Percentiles rank a stretch among this genome's conserved stretches.
phyloP scores from a whole-genome alignment of 2,888 invertebrate species.

The Plusia festucae region DNA sequence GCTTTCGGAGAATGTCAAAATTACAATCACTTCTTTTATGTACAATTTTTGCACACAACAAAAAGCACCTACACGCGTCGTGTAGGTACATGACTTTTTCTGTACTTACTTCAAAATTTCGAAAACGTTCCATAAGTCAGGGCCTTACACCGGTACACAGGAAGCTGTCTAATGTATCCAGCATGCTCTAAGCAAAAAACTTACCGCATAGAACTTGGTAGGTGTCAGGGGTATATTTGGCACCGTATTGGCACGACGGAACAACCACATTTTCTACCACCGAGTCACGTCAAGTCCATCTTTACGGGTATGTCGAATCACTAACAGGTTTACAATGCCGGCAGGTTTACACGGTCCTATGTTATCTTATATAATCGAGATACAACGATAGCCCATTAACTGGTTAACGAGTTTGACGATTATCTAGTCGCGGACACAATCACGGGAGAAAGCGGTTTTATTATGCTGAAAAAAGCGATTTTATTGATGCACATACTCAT shows the following conservation, averaged over 20 bases:
- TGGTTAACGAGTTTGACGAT: slow-evolving; percentile 63
- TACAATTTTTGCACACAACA: no score
- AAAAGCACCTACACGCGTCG: no score
- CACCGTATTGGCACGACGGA: slow-evolving; percentile 74
- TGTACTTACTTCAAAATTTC: no score
- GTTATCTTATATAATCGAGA: slow-evolving; percentile 67
- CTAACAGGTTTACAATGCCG: slow-evolving; percentile 40
- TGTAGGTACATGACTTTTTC: no score
- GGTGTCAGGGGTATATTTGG: slow-evolving; percentile 67
- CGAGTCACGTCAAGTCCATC: slow-evolving; percentile 17
- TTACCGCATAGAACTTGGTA: slow-evolving; percentile 66
- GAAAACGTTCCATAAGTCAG: no score
- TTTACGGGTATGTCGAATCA: slow-evolving; percentile 35
- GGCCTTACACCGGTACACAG: no score
- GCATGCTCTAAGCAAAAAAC: no score
- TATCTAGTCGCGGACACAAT: slow-evolving; percentile 55
- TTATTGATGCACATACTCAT: slow-evolving; percentile 3
- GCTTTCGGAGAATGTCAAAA: no score
- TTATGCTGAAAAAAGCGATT: slow-evolving; percentile 37
- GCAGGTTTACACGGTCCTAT: slow-evolving; percentile 38
- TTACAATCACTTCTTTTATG: no score
- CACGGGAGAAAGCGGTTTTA: slow-evolving; percentile 18
- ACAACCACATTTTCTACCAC: slow-evolving; percentile 74
- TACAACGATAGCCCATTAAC: slow-evolving; percentile 75
- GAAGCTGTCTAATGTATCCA: no score